Evolutionary conservation across 1,140 invertebrate genomes (phyloP).

Genomic region (Sycophila sp.): DNA sequence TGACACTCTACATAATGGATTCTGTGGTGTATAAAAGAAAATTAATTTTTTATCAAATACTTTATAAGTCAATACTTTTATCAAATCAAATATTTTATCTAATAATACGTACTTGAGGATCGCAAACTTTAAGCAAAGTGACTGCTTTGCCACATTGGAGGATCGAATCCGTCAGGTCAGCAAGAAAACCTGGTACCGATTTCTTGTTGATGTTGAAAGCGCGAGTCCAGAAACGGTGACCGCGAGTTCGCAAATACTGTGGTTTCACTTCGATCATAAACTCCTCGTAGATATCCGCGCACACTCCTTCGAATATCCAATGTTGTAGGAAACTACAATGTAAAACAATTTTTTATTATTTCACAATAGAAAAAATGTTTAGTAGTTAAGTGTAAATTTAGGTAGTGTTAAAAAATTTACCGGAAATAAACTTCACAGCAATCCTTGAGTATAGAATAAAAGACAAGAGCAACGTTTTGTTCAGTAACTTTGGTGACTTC

Average conservation of each 20-base stretch:
- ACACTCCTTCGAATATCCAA: conserved; percentile 73
- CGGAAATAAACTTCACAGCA: conserved; percentile 73
- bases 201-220: conserved; percentile 67
- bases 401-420: conserved; percentile 58
- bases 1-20: conserved; percentile 68
- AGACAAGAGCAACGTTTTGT: conserved; percentile 64
- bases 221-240: conserved; percentile 72
- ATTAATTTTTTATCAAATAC: neutral
- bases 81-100: too few relatives aligned
- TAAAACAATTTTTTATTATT: neutral
- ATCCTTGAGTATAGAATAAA: conserved; percentile 69
- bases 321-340: conserved; percentile 69
- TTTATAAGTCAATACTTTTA: conserved; percentile 6
- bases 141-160: conserved; percentile 72
- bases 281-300: conserved; percentile 70
- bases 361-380: neutral
- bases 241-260: conserved; percentile 66
- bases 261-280: conserved; percentile 71
- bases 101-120: conserved; percentile 66
- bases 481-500: conserved; percentile 70
- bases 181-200: conserved; percentile 69
- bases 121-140: conserved; percentile 70
- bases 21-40: conserved; percentile 54
- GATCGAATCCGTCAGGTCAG: conserved; percentile 67
- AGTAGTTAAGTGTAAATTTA: conserved; percentile 4